phyloP scores from a whole-genome alignment of 2,888 invertebrate species.

The Oscheius sp. region DNA sequence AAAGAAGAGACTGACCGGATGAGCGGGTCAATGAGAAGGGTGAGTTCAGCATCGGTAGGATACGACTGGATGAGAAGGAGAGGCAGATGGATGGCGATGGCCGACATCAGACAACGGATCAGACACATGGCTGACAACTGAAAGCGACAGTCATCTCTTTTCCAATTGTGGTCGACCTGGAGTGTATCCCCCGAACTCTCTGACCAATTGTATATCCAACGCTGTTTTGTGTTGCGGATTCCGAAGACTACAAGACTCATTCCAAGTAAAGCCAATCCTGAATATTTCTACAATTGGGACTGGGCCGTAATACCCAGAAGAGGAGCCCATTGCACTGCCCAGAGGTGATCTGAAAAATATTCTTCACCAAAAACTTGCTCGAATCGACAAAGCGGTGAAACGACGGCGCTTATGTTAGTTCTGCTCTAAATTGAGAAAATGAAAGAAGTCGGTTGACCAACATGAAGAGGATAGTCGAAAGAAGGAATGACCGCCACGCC shows the following conservation, averaged over 20 bases:
- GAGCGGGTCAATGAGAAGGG: slow-evolving; percentile 48
- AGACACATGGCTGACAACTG: slow-evolving; percentile 42
- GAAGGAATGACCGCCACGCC: slow-evolving; percentile 32
- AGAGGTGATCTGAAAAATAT: slow-evolving; percentile 41
- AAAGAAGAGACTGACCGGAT: slow-evolving; percentile 35
- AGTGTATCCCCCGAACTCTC: slow-evolving; percentile 47
- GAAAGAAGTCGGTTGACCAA: background rate
- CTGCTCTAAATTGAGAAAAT: slow-evolving; percentile 34
- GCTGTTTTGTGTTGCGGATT: slow-evolving; percentile 49
- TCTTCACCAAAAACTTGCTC: slow-evolving; percentile 54
- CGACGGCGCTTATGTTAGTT: slow-evolving; percentile 42
- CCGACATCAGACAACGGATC: slow-evolving; percentile 51
- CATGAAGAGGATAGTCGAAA: slow-evolving; percentile 22
- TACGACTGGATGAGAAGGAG: slow-evolving; percentile 46
- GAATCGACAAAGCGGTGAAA: slow-evolving; percentile 49
- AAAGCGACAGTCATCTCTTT: too few relatives aligned
- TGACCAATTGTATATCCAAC: slow-evolving; percentile 61
- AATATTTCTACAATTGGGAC: too few relatives aligned
- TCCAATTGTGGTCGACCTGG: too few relatives aligned
- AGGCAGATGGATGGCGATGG: slow-evolving; percentile 51
- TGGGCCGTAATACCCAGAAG: slow-evolving; percentile 51
- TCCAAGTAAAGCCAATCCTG: slow-evolving; percentile 40
- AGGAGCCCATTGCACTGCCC: slow-evolving; percentile 52
- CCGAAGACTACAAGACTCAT: slow-evolving; percentile 42
- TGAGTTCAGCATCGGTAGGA: slow-evolving; percentile 42